Percentiles rank a stretch among this genome's conserved stretches.
Conservation (phyloP, 2,888 invertebrate species). For the Drosophila yooni region DNA sequence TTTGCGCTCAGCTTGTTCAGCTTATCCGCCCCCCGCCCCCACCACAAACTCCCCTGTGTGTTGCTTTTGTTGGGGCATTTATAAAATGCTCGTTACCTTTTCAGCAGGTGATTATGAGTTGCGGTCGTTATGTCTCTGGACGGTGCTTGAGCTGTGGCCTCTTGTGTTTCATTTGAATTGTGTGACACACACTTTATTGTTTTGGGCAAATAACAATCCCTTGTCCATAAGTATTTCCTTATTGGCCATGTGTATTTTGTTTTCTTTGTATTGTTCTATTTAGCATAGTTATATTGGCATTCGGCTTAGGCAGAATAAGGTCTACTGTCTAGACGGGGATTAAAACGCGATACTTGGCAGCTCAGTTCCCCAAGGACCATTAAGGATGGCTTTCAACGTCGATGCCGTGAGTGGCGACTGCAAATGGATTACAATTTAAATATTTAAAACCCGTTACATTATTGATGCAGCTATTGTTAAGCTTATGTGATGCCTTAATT, state of each 20-base stretch:
- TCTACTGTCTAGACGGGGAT: not conserved
- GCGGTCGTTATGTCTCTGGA: conserved; percentile 39
- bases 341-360: not conserved
- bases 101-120: conserved; percentile 47
- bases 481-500: not conserved
- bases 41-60: not conserved
- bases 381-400: not conserved
- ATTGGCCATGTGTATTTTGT: not conserved
- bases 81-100: conserved; percentile 55
- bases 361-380: not conserved
- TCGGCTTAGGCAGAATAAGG: not conserved
- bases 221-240: not conserved
- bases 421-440: not conserved
- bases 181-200: conserved; percentile 14
- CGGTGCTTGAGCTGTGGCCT: conserved; percentile 32
- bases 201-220: not conserved
- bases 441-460: not conserved
- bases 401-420: no score
- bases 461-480: not conserved
- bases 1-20: conserved; percentile 13
- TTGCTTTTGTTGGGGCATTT: conserved; percentile 45
- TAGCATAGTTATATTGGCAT: not conserved
- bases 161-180: conserved; percentile 36
- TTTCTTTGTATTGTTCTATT: not conserved
- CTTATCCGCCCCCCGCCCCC: not conserved